Percentiles rank a stretch among this genome's conserved stretches.
These are phyloP conservation scores for Tinea semifulvella DNA, from an alignment of 2,888 invertebrate species.

Conservation along the genomic window DNA sequence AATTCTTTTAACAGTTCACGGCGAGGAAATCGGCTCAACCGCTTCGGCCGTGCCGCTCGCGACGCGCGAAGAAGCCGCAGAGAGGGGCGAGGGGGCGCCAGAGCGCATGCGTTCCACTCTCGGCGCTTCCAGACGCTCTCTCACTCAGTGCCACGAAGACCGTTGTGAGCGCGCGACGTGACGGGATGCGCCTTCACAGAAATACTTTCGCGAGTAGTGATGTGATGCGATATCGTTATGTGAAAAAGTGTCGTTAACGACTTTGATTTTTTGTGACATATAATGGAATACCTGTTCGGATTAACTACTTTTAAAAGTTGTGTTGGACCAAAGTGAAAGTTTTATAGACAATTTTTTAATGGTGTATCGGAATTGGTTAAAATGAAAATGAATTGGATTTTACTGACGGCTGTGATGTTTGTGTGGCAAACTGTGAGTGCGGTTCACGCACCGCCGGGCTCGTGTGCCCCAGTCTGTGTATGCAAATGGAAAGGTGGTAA, in stretches of 20 bases:
- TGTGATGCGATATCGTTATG: constrained; percentile 51
- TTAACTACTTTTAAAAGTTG: background rate
- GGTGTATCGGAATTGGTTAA: constrained; percentile 27
- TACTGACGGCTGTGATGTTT: constrained; percentile 55
- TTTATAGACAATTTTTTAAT: constrained; percentile 22
- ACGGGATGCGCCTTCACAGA: constrained; percentile 70
- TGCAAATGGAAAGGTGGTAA: constrained; percentile 97
- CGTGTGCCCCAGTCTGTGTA: constrained; percentile 80
- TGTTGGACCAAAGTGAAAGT: constrained; percentile 32
- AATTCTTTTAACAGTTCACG: constrained; percentile 58
- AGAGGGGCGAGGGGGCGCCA: constrained; percentile 53
- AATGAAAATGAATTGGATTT: constrained; percentile 58
- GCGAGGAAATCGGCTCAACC: constrained; percentile 38
- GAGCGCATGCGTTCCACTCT: constrained; percentile 57
- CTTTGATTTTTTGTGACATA: background rate
- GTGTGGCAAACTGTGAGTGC: constrained; percentile 44
- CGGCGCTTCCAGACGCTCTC: constrained; percentile 48
- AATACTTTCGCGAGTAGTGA: constrained; percentile 62
- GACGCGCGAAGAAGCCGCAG: constrained; percentile 56
- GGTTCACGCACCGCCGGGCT: constrained; percentile 61
- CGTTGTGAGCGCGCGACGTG: constrained; percentile 55
- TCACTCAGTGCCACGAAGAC: constrained; percentile 47
- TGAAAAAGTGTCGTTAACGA: constrained; percentile 1
- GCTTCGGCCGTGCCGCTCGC: constrained; percentile 25
- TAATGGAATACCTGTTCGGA: constrained; percentile 9